Percentiles rank a stretch among this genome's conserved stretches.
These are phyloP conservation scores for Gymnogyps californianus DNA, from an alignment of 2,113 vertebrate genomes.

Conservation along the genomic window DNA sequence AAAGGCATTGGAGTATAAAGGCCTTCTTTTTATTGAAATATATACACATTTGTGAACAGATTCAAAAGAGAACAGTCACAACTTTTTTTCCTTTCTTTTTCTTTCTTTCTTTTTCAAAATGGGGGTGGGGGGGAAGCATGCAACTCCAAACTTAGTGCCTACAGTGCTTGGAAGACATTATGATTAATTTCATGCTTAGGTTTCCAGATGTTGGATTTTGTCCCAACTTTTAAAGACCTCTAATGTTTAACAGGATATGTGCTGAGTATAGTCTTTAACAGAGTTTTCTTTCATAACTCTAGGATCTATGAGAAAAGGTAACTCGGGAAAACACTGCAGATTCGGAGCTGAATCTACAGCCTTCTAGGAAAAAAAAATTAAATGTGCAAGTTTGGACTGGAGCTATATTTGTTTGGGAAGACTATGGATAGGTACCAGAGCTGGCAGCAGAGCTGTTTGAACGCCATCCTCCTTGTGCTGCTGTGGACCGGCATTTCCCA, in stretches of 20 bases:
- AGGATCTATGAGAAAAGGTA: conserved; percentile 69
- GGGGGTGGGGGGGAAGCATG: neutral
- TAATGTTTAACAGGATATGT: conserved; percentile 68
- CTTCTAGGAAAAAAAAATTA: neutral
- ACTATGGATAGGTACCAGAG: conserved; percentile 62
- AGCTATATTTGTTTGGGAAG: neutral
- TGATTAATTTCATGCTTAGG: conserved; percentile 57
- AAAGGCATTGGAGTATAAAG: neutral
- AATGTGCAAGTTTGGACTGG: neutral
- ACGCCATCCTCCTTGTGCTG: conserved; percentile 57
- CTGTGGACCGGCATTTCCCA: conserved; percentile 2
- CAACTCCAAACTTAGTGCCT: conserved; percentile 12
- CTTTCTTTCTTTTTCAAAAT: neutral
- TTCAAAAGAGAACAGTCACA: neutral
- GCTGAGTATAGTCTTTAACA: conserved; percentile 63
- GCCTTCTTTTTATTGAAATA: neutral
- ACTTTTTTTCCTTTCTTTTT: neutral
- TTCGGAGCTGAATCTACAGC: neutral
- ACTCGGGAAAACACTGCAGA: neutral
- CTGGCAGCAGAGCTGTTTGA: conserved; percentile 36
- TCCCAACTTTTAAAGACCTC: conserved; percentile 62
- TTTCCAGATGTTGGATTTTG: conserved; percentile 74
- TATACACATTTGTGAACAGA: neutral
- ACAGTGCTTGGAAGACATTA: conserved; percentile 7
- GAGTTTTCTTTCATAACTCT: conserved; percentile 61